Conservation (phyloP, 2,888 invertebrate genomes). For the Trachelus troglodyta region DNA sequence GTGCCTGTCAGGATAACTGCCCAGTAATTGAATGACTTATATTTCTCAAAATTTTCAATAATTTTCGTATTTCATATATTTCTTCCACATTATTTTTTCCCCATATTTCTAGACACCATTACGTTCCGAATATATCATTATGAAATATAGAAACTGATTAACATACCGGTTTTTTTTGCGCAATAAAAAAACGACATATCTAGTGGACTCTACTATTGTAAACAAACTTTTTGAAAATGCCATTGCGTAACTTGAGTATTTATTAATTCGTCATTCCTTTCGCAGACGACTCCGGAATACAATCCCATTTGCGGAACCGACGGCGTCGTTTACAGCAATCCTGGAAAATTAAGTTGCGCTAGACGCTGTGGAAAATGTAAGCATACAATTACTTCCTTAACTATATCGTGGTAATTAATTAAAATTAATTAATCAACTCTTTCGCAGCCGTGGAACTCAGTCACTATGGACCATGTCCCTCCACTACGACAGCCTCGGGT, state of each 20-base stretch:
- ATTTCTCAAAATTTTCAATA: background rate
- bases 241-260: background rate
- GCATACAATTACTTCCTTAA: background rate
- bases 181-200: background rate
- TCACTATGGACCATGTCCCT: background rate
- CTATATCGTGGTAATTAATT: background rate
- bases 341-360: slow-evolving; percentile 44
- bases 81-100: too few relatives aligned
- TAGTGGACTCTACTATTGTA: background rate
- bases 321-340: slow-evolving; percentile 40
- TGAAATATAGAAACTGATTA: background rate
- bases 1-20: background rate
- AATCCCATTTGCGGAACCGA: slow-evolving; percentile 57
- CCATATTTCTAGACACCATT: background rate
- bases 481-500: background rate
- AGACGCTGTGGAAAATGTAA: slow-evolving; percentile 46
- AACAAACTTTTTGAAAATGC: background rate
- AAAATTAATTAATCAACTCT: background rate
- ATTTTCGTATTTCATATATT: background rate
- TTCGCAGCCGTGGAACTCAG: slow-evolving; percentile 3
- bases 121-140: background rate
- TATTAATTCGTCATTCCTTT: background rate
- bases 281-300: slow-evolving; percentile 42
- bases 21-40: background rate
- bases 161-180: background rate